Evolutionary conservation across 1,140 invertebrate genomes (phyloP).

Genomic region (Solen grandis): DNA sequence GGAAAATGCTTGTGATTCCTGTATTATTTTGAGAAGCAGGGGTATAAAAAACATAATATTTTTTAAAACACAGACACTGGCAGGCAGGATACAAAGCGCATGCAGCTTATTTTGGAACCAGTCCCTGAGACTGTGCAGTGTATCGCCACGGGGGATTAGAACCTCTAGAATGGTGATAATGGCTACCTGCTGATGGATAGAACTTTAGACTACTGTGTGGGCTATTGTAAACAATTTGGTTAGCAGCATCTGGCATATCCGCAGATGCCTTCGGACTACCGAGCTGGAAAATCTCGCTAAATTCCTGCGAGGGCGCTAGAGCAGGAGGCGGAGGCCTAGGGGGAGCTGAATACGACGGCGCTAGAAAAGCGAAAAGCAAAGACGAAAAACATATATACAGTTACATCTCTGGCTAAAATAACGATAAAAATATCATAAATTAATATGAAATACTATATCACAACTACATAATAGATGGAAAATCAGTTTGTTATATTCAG

Average conservation of each 20-base stretch:
- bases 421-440: background rate
- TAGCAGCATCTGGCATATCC: conserved; percentile 44
- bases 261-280: conserved; percentile 46
- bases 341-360: conserved; percentile 53
- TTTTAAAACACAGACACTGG: too few relatives aligned
- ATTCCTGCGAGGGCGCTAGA: conserved; percentile 58
- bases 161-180: too few relatives aligned
- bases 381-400: conserved; percentile 43
- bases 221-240: conserved; percentile 55
- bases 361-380: conserved; percentile 57
- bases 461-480: too few relatives aligned
- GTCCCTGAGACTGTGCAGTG: too few relatives aligned
- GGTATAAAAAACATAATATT: too few relatives aligned
- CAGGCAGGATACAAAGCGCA: too few relatives aligned
- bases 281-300: conserved; percentile 58
- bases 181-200: conserved; percentile 56
- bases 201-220: conserved; percentile 53
- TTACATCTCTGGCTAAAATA: background rate
- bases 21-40: too few relatives aligned
- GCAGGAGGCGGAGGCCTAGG: conserved; percentile 50
- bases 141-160: too few relatives aligned
- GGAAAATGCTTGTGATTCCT: too few relatives aligned
- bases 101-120: too few relatives aligned
- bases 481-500: too few relatives aligned
- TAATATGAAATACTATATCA: too few relatives aligned